These are phyloP conservation scores for Diabrotica virgifera DNA, from an alignment of 1,140 invertebrate species.

Conservation along the genomic window DNA sequence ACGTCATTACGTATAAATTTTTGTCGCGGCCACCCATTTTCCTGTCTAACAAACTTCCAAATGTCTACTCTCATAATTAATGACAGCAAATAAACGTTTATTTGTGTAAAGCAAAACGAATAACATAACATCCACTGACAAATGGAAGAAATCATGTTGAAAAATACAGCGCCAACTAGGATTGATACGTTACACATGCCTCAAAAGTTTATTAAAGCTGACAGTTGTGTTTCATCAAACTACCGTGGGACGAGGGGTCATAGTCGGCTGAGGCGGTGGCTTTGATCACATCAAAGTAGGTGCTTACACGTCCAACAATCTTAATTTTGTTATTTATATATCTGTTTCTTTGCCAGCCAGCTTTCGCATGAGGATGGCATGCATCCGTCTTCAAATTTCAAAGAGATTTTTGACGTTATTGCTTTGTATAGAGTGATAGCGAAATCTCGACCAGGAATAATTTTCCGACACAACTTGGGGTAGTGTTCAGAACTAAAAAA, in stretches of 20 bases:
- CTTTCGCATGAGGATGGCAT: slow-evolving; percentile 4
- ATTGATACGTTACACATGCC: slow-evolving; percentile 19
- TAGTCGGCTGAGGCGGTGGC: slow-evolving; percentile 4
- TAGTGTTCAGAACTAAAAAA: too few relatives aligned
- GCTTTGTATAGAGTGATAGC: neutral
- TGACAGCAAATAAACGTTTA: slow-evolving; percentile 9
- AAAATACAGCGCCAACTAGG: slow-evolving; percentile 13
- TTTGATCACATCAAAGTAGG: slow-evolving; percentile 18
- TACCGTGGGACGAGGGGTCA: slow-evolving; percentile 18
- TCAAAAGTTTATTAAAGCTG: slow-evolving; percentile 19
- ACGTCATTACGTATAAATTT: too few relatives aligned
- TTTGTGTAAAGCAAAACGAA: slow-evolving; percentile 11
- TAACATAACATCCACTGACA: slow-evolving; percentile 7
- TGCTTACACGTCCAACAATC: slow-evolving; percentile 8
- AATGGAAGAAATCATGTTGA: slow-evolving; percentile 12
- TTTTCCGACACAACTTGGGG: too few relatives aligned
- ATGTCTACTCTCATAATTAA: slow-evolving; percentile 6
- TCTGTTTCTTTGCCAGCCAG: neutral
- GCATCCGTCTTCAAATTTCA: slow-evolving; percentile 13
- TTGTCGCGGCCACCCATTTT: too few relatives aligned
- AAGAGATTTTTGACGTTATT: slow-evolving; percentile 6
- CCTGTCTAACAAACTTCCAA: neutral
- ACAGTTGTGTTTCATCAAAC: slow-evolving; percentile 21
- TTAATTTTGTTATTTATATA: slow-evolving; percentile 13
- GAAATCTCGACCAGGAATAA: too few relatives aligned